Evolutionary conservation across 2,113 vertebrate genomes (phyloP).

Genomic region (Antigone vipio): DNA sequence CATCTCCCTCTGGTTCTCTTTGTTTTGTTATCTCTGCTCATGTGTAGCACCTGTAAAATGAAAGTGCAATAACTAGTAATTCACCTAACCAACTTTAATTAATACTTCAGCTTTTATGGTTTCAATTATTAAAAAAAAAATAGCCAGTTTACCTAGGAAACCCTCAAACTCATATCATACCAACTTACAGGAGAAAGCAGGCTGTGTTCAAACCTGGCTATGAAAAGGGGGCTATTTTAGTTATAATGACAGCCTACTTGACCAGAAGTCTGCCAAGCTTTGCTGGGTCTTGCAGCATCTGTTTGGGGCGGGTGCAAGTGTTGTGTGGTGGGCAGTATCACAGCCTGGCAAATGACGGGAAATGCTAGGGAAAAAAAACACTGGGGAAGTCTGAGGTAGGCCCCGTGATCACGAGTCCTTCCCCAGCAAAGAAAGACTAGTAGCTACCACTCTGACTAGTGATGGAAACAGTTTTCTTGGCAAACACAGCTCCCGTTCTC

Average conservation of each 20-base stretch:
- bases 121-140: not conserved
- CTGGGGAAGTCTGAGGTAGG: not conserved
- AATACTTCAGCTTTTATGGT: not conserved
- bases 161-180: not conserved
- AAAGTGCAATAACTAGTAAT: not conserved
- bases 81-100: not conserved
- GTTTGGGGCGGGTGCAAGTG: not conserved
- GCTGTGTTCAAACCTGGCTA: not conserved
- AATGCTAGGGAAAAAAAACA: not conserved
- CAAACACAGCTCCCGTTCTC: not conserved
- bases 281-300: not conserved
- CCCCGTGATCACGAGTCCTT: fast-evolving
- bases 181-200: not conserved
- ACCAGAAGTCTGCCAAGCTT: not conserved
- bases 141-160: not conserved
- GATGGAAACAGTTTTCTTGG: not conserved
- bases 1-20: not conserved
- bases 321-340: not conserved
- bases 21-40: not conserved
- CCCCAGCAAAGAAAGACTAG: not conserved
- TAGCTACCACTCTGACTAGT: not conserved
- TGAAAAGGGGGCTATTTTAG: not conserved
- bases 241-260: not conserved
- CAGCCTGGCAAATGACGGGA: not conserved
- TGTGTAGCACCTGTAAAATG: not conserved